A percentile compares a stretch with the other conserved stretches of the same genome.
Conservation (phyloP, 2,888 invertebrate species). For the Vannuccia rotundouncinata region DNA sequence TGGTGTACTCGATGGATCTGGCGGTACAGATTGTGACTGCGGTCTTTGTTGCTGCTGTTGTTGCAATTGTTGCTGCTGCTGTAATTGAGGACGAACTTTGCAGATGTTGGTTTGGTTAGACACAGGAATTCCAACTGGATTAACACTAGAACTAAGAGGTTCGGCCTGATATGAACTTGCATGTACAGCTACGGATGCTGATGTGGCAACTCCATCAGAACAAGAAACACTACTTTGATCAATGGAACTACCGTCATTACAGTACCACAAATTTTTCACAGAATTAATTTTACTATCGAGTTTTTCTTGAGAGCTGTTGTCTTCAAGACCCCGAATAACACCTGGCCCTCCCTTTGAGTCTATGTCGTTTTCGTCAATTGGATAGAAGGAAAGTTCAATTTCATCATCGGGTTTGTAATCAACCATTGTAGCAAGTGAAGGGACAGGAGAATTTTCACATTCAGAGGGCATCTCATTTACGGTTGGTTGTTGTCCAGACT, state of each 20-base stretch:
- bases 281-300: conserved; percentile 32
- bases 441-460: not conserved
- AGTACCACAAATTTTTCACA: conserved; percentile 30
- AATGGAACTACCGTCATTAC: not conserved
- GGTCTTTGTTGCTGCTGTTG: not conserved
- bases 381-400: not conserved
- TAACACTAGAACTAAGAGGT: not conserved
- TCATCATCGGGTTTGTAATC: not conserved
- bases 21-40: not conserved
- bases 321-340: not conserved
- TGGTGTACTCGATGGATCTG: not conserved
- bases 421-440: not conserved
- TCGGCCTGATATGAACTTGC: conserved; percentile 4
- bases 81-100: conserved; percentile 34
- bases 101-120: conserved; percentile 29
- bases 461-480: not conserved
- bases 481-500: conserved; percentile 9
- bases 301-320: not conserved
- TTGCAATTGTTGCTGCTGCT: conserved; percentile 18
- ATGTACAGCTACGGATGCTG: not conserved
- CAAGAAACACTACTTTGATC: not conserved
- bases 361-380: not conserved
- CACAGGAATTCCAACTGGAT: not conserved
- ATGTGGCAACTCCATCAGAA: not conserved
- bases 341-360: not conserved